Conservation (phyloP, 2,888 invertebrate species). For the Platerodrilus igneus region DNA sequence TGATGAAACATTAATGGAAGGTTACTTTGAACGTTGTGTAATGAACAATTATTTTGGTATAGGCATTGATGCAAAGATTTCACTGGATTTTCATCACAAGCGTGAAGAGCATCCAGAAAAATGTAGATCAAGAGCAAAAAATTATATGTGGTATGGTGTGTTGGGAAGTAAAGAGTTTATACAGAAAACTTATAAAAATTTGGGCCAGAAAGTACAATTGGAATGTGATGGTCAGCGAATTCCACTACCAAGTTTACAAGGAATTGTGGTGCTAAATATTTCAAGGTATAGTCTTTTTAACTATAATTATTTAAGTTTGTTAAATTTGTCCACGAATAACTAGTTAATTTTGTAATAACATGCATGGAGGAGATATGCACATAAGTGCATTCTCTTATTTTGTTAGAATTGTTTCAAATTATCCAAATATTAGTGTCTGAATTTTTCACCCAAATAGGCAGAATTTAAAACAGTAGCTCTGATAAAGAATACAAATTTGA, state of each 20-base stretch:
- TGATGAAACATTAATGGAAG: conserved; percentile 81
- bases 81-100: conserved; percentile 94
- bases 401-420: no score
- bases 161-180: conserved; percentile 74
- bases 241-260: conserved; percentile 91
- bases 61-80: conserved; percentile 96
- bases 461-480: no score
- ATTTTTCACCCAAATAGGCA: no score
- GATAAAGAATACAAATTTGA: no score
- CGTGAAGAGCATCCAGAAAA: conserved; percentile 96
- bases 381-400: not conserved
- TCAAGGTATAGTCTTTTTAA: conserved; percentile 72
- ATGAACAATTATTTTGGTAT: conserved; percentile 99
- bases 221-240: conserved; percentile 96
- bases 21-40: conserved; percentile 88
- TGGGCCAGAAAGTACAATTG: conserved; percentile 90
- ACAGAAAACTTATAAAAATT: conserved; percentile 90
- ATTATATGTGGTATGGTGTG: conserved; percentile 94
- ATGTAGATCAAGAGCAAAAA: conserved; percentile 87
- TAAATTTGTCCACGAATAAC: not conserved
- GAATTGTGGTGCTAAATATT: conserved; percentile 95
- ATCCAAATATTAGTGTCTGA: no score
- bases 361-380: not conserved
- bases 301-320: no score
- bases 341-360: conserved; percentile 9